phyloP scores from a whole-genome alignment of 2,888 invertebrate genomes.

The Biston betularia region DNA sequence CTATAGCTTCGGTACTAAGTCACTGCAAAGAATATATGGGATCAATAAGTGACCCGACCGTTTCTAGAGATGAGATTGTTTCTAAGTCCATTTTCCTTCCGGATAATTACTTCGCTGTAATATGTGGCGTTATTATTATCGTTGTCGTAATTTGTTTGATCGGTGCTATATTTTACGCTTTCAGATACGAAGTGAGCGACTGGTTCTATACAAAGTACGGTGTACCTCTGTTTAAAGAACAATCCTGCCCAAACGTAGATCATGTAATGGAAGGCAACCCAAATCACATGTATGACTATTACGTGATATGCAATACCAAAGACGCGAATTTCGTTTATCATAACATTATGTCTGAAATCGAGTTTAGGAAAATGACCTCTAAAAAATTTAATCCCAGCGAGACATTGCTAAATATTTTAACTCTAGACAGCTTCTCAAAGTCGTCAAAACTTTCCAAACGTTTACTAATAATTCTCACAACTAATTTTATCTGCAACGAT shows the following conservation, averaged over 20 bases:
- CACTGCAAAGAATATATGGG: conserved; percentile 89
- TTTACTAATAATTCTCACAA: conserved; percentile 87
- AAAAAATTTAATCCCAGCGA: conserved; percentile 91
- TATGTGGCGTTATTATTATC: conserved; percentile 90
- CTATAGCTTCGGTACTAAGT: conserved; percentile 83
- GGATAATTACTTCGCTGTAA: conserved; percentile 90
- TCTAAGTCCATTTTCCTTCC: conserved; percentile 88
- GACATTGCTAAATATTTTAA: conserved; percentile 87
- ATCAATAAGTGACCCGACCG: conserved; percentile 74
- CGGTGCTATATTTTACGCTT: conserved; percentile 90
- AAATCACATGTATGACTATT: conserved; percentile 93
- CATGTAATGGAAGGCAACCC: conserved; percentile 89
- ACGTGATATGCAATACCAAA: conserved; percentile 94
- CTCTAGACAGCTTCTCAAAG: conserved; percentile 79
- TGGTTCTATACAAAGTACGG: conserved; percentile 94
- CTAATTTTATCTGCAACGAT: conserved; percentile 80
- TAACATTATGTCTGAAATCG: conserved; percentile 90
- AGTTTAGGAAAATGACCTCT: conserved; percentile 88
- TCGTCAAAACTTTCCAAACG: conserved; percentile 82
- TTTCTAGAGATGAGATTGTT: conserved; percentile 81
- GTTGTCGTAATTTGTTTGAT: conserved; percentile 89
- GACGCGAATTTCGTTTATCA: conserved; percentile 90
- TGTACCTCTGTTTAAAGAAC: conserved; percentile 91
- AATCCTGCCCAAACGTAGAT: conserved; percentile 85
- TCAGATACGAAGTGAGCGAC: conserved; percentile 91